Base-by-base conservation (phyloP, 2,888 invertebrate species). In the Amphipoea lucens region DNA sequence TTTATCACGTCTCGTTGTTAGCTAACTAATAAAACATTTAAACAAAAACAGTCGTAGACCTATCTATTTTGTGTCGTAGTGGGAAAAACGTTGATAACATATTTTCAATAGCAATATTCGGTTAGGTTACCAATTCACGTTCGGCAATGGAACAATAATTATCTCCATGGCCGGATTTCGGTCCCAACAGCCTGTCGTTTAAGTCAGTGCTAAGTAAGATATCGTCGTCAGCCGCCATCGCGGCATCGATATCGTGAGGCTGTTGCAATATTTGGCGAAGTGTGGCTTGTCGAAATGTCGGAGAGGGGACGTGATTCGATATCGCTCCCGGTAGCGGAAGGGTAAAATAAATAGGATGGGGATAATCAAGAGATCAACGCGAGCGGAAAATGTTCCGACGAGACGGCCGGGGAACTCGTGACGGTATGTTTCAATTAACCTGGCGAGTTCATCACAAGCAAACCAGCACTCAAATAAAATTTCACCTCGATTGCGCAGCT, bases 301-400 rank as follows among this genome's bases (percentile, higher is more conserved):
- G 69, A 72, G 69, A 72, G 74, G 78, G 75, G 87, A 72, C 79
- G 65, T 76, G 74, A 85, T 85, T 78, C 60, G 70, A 82, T 83
- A 81, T 74, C 77, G 71, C 66, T 69, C 45, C 60, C 57, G 66
- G 78, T 75, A 79, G 73, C 67, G 66, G 70, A 42, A 73, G 54
- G 74, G 78, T 77, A 45, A 76, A 75, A 75, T 79, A 77, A 76
- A 81, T 82, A 72, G 87, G 88, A 88, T 87, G 81, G 75, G 73
- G 78, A 86, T 85, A 87, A 90, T 90, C 89, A 88, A 81, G 83
- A 70, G 73, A 83, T 66, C 82, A 83, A 84, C 78, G 81, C 83
- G 82, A 88, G 85, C 84, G 88, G 87, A 85, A 88, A 87, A 82
- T 84, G 42, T 51, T 66, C 20, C 42, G 76, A 40, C 48, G 72